Conservation (phyloP, 2,888 invertebrate genomes). For the Erebia ligea region DNA sequence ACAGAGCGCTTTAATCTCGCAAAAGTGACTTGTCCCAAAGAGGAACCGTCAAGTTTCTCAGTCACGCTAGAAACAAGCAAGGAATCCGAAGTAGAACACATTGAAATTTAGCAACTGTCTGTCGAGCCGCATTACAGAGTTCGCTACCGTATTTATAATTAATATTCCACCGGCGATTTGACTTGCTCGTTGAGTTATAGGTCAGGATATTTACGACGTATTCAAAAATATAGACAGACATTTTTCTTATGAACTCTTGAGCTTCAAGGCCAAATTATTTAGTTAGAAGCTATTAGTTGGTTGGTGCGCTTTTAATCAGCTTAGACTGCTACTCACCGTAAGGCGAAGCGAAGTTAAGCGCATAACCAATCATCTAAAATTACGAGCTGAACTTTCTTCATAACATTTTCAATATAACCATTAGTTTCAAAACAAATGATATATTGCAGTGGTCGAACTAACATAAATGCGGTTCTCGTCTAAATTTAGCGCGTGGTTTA, state of each 20-base stretch:
- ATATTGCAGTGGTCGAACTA: not conserved
- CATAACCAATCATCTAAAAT: not conserved
- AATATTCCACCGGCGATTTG: slow-evolving; percentile 71
- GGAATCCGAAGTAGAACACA: slow-evolving; percentile 74
- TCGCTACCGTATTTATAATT: slow-evolving; percentile 77
- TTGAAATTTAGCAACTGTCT: slow-evolving; percentile 82
- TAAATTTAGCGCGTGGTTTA: slow-evolving; percentile 7
- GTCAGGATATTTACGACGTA: slow-evolving; percentile 66
- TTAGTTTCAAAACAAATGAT: slow-evolving; percentile 5
- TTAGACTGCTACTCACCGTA: not conserved
- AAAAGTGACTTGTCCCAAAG: slow-evolving; percentile 44
- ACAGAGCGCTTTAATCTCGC: slow-evolving; percentile 38
- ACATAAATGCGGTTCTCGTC: slow-evolving; percentile 11
- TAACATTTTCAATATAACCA: slow-evolving; percentile 11
- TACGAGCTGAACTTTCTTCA: slow-evolving; percentile 5
- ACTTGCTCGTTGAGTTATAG: slow-evolving; percentile 63
- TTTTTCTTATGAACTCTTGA: slow-evolving; percentile 37
- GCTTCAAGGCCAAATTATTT: not conserved
- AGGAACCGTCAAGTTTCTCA: slow-evolving; percentile 56
- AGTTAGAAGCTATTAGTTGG: not conserved
- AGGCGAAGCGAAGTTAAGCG: not conserved
- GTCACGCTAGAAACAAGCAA: slow-evolving; percentile 65
- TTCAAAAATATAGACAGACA: slow-evolving; percentile 52
- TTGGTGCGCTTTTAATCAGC: too few relatives aligned
- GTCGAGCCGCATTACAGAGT: slow-evolving; percentile 71